Evolutionary conservation across 2,888 invertebrate species (phyloP), one percentile per base, ranked within the genome.

Genomic region (Habrosyne pyritoides): DNA sequence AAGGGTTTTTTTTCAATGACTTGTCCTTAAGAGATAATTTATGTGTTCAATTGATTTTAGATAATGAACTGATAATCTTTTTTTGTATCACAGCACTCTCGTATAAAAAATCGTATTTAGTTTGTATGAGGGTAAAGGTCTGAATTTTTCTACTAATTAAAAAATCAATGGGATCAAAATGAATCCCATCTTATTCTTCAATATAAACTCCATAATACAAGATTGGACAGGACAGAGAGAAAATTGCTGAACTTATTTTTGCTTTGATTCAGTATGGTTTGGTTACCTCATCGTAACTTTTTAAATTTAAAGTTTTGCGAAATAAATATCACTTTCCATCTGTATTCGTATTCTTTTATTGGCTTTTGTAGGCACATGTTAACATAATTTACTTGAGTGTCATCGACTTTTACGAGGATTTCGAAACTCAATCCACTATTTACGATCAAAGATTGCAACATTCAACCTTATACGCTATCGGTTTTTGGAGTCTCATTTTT

Each of bases 1-100:
- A 86, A 89, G 85, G 86, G 81, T 74, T 74, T 74, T 71, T 76
- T 78, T 42, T 80, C 80, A 83, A 85, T 84, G 81, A 75, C 77
- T 73, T 71, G 72, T 78, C 72, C 42, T 42, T 42, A n/a, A 8
- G 18, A 42, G 26, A 50, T 30, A 30, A 6, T 50, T 28, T 12
- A 50, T 30, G 18, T 48, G 18, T 18, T 18, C 14, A 18, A 18
- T 18, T 42, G 14, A 18, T 42, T 42, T 10, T 7, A 42, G 18
- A 42, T 36, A n/a, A 6, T n/a, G 36, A n/a, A 42, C 42, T 8
- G 24, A 24, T 24, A 24, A 24, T 5, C 24, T 24, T 5, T 7
- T 5, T 24, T 5, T 5, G 24, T 24, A 24, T 24, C 7, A 5
- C 7, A 5, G 24, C 24, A 24, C 24, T 24, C n/a, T n/a, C n/a